Conservation (phyloP, 2,888 invertebrate species). For the Abscondita cerata region DNA sequence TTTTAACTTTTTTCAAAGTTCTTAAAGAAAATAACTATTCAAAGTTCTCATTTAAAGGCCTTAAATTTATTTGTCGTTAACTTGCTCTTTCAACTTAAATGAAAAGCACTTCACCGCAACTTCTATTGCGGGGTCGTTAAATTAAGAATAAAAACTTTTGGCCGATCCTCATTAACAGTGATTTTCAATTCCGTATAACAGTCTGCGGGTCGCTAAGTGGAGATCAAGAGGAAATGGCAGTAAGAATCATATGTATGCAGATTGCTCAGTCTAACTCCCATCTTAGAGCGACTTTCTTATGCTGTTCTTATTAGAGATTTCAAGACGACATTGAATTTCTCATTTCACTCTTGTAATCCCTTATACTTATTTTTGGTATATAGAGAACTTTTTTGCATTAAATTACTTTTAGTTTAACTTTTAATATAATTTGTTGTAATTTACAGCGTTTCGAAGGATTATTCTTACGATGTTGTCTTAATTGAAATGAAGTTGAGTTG, state of each 20-base stretch:
- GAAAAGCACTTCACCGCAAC: slow-evolving; percentile 16
- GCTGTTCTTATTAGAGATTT: slow-evolving; percentile 30
- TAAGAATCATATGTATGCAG: slow-evolving; percentile 41
- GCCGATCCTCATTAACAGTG: slow-evolving; percentile 39
- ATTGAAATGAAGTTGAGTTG: too few species aligned
- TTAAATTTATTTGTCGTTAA: slow-evolving; percentile 12
- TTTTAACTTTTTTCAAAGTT: neutral
- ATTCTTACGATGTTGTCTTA: too few species aligned
- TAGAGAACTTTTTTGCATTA: neutral
- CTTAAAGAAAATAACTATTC: neutral
- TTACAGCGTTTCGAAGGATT: too few species aligned
- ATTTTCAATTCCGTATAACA: slow-evolving; percentile 41
- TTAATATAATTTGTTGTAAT: too few species aligned
- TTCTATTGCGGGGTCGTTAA: slow-evolving; percentile 21
- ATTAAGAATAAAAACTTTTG: slow-evolving; percentile 38
- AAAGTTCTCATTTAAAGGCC: neutral
- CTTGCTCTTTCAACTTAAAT: slow-evolving; percentile 20
- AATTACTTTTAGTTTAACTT: too few species aligned
- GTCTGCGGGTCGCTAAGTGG: slow-evolving; percentile 28
- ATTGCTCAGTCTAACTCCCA: slow-evolving; percentile 38
- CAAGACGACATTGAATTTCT: slow-evolving; percentile 22
- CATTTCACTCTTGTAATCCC: slow-evolving; percentile 28
- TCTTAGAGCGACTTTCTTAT: slow-evolving; percentile 31
- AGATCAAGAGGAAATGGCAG: slow-evolving; percentile 30
- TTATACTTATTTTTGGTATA: slow-evolving; percentile 12